Base-by-base conservation (phyloP, 2,888 invertebrate genomes). In the Phengaris alcon region DNA sequence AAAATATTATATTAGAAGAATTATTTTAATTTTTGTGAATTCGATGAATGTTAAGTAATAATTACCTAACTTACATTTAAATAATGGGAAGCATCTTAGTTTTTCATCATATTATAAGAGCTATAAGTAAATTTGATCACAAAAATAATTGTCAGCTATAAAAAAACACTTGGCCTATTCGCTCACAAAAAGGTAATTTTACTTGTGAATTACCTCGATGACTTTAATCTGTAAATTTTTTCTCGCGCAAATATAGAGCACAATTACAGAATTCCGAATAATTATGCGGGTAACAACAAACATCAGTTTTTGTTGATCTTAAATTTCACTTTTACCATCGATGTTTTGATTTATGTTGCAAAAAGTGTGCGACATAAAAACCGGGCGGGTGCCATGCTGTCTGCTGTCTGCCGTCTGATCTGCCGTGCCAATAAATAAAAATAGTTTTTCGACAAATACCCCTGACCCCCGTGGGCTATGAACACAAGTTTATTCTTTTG, bases 381-480 rank as follows among this genome's bases (percentile, higher is more conserved):
- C 77, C 80, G 74, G 81, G 35, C 35, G 3, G 90, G 89, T 88
- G 91, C 91, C 92, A 86, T 83, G 84, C 86, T 87, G 91, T 91
- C 92, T 92, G 86, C 81, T 74, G 70, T 77, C 79, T 82, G 82
- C 72, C 52, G 54, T 52, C 35, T 81, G 82, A 82, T 80, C 81
- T 80, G 81, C 78, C 80, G 84, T 83, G 80, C 82, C 85, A 84
- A 86, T 86, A 85, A 85, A 70, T 52, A 70, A 85, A 81, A 78
- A 78, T 79, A 81, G 82, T 85, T 85, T 86, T 85, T 84, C 80
- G 78, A 78, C 76, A 69, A 79, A 86, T 89, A 90, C 90, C 88
- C 80, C 85, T 84, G 81, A 84, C 86, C 87, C 86, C 84, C 80
- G 82, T 80, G 85, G 83, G 83, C 86, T 80, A 84, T 82, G 82